A percentile compares a stretch with the other conserved stretches of the same genome.
Evolutionary conservation across 2,888 invertebrate genomes (phyloP).

Genomic region (Zygogramma bicolorata): DNA sequence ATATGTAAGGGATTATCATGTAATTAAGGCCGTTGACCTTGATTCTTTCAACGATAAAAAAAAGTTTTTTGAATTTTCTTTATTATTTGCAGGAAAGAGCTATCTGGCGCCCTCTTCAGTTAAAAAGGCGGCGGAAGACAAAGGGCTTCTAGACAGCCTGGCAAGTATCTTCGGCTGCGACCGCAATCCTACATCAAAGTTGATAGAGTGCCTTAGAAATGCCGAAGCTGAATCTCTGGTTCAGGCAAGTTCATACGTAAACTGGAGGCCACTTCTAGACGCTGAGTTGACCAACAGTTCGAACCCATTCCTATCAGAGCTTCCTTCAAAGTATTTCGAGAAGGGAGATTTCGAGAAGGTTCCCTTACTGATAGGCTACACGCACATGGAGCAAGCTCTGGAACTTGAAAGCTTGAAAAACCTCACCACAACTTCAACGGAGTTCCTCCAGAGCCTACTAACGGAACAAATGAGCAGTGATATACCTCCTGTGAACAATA

Average conservation of each 20-base stretch:
- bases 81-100: constrained; percentile 38
- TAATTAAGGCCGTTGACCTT: no score
- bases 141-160: constrained; percentile 74
- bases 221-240: constrained; percentile 73
- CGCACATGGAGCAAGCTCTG: constrained; percentile 85
- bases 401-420: constrained; percentile 71
- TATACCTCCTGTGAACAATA: constrained; percentile 70
- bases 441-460: constrained; percentile 68
- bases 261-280: constrained; percentile 85
- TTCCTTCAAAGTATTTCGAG: constrained; percentile 74
- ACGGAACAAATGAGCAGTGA: constrained; percentile 75
- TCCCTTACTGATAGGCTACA: constrained; percentile 78
- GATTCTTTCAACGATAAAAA: background rate
- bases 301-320: constrained; percentile 75
- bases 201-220: constrained; percentile 78
- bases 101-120: constrained; percentile 75
- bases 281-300: constrained; percentile 75
- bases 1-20: no score
- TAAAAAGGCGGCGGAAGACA: constrained; percentile 74
- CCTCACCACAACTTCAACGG: constrained; percentile 71
- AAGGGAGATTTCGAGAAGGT: constrained; percentile 75
- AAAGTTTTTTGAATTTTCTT: background rate
- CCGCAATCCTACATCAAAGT: constrained; percentile 74
- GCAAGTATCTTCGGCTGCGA: constrained; percentile 78
- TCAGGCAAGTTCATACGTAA: constrained; percentile 69